Percentiles rank a stretch among this genome's conserved stretches.
Conservation (phyloP, 2,888 invertebrate species). For the Torymus texanus region DNA sequence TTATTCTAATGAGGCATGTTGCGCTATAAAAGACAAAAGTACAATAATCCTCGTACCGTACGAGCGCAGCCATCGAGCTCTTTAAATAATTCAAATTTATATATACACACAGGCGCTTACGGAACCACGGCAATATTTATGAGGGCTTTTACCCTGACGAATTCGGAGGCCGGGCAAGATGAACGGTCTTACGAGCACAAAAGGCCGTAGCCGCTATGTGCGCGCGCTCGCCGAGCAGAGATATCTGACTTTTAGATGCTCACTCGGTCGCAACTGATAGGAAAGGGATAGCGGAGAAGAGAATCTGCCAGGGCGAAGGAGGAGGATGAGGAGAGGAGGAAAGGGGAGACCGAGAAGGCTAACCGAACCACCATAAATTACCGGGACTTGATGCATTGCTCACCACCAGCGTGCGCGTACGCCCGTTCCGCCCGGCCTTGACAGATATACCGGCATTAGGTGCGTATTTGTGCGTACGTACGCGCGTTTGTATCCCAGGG, state of each 20-base stretch:
- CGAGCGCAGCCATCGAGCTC: no score
- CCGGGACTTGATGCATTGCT: conserved; percentile 45
- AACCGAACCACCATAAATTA: conserved; percentile 45
- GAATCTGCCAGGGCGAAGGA: neutral
- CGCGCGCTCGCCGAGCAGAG: neutral
- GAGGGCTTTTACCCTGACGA: conserved; percentile 44
- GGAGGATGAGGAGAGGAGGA: conserved; percentile 5
- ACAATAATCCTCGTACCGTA: neutral
- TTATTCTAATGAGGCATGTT: no score
- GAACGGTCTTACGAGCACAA: conserved; percentile 3
- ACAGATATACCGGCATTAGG: conserved; percentile 43
- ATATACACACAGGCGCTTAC: neutral
- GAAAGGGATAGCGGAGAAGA: conserved; percentile 13
- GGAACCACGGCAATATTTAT: conserved; percentile 31
- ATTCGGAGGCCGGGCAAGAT: conserved; percentile 32
- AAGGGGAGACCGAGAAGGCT: neutral
- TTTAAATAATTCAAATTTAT: conserved; percentile 39
- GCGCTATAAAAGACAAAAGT: conserved; percentile 7
- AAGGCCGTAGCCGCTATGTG: neutral
- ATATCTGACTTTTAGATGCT: conserved; percentile 50
- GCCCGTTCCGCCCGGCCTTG: conserved; percentile 27
- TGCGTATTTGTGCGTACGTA: conserved; percentile 24
- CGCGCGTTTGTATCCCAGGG: neutral
- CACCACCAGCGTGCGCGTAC: no score
- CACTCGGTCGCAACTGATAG: conserved; percentile 21